Conservation (phyloP, 1,140 invertebrate genomes). For the Calliphora vicina region DNA sequence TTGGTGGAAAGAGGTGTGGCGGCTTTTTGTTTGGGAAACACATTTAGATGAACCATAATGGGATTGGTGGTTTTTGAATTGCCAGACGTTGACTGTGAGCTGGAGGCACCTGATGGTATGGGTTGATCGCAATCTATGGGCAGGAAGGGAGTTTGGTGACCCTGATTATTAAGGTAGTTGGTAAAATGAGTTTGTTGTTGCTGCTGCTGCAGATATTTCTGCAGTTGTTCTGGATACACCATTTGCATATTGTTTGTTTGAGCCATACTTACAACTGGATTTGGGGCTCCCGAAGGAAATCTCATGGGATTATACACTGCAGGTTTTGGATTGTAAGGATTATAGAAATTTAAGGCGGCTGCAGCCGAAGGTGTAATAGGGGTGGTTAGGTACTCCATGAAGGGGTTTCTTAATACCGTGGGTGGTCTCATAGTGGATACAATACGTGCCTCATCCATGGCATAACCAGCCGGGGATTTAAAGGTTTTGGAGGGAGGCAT, state of each 20-base stretch:
- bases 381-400: slow-evolving; percentile 46
- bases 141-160: slow-evolving; percentile 34
- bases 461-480: not conserved
- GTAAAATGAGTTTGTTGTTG: slow-evolving; percentile 26
- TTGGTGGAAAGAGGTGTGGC: slow-evolving; percentile 48
- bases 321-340: slow-evolving; percentile 41
- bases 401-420: slow-evolving; percentile 53
- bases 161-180: slow-evolving; percentile 12
- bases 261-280: not conserved
- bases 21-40: slow-evolving; percentile 56
- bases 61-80: slow-evolving; percentile 45
- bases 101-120: not conserved
- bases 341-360: not conserved
- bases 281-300: slow-evolving; percentile 37
- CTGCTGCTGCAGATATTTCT: slow-evolving; percentile 40
- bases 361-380: slow-evolving; percentile 43
- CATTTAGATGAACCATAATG: slow-evolving; percentile 57
- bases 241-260: slow-evolving; percentile 43
- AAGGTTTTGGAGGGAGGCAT: slow-evolving; percentile 40
- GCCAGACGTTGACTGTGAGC: not conserved
- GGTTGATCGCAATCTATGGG: slow-evolving; percentile 30
- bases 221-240: slow-evolving; percentile 50
- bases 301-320: slow-evolving; percentile 43
- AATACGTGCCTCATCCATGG: slow-evolving; percentile 31
- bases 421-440: slow-evolving; percentile 46